Conservation (phyloP, 2,888 invertebrate genomes). For the Torymus tubicola region DNA sequence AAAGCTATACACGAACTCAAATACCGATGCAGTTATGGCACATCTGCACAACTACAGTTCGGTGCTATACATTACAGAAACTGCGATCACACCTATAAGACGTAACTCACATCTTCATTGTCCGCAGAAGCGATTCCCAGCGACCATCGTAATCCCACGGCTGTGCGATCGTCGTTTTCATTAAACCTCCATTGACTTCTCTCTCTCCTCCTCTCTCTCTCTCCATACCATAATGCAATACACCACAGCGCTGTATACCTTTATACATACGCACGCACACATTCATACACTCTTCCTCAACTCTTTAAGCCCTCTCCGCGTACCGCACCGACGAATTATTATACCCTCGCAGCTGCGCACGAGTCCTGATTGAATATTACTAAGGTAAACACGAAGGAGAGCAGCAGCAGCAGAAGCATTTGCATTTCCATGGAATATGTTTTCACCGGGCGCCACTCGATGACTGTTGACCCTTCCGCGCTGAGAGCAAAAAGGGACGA, state of each 20-base stretch:
- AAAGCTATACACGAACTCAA: no score
- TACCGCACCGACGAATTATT: slow-evolving; percentile 5
- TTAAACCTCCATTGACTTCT: slow-evolving; percentile 26
- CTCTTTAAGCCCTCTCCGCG: no score
- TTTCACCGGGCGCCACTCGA: slow-evolving; percentile 36
- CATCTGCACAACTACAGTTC: no score
- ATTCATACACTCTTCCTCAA: no score
- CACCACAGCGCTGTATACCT: no score
- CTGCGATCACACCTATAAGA: no score
- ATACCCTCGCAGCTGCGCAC: slow-evolving; percentile 10
- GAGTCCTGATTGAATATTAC: slow-evolving; percentile 55
- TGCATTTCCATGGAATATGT: slow-evolving; percentile 56
- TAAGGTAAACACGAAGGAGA: slow-evolving; percentile 51
- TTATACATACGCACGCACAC: no score
- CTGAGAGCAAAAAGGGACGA: neutral
- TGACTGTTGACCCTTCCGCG: slow-evolving; percentile 54
- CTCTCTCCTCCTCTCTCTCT: no score
- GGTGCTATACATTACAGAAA: no score
- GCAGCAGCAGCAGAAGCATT: slow-evolving; percentile 26
- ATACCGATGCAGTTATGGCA: no score
- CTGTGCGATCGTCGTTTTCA: slow-evolving; percentile 13
- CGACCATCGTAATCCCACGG: neutral
- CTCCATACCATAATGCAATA: slow-evolving; percentile 1
- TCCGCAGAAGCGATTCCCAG: neutral
- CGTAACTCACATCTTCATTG: no score